Evolutionary conservation across 2,888 invertebrate genomes (phyloP).

Genomic region (Cheilosia impressa): DNA sequence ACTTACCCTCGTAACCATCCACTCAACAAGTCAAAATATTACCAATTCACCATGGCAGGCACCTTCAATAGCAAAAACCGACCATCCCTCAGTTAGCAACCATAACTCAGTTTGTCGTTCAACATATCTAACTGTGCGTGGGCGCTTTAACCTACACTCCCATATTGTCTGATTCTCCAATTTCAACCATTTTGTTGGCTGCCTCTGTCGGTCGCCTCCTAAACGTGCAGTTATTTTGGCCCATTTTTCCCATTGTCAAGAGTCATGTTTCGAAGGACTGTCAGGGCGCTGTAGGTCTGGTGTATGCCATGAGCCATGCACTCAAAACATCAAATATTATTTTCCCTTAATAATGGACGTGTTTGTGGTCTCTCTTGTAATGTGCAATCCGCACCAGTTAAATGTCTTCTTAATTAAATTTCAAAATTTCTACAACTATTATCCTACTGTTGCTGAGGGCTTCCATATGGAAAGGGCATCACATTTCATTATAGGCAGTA

Average conservation of each 20-base stretch:
- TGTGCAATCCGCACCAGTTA: constrained; percentile 7
- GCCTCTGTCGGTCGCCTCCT: not conserved
- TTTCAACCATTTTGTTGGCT: not conserved
- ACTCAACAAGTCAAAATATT: too few relatives aligned
- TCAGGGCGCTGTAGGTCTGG: not conserved
- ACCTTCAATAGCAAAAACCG: too few relatives aligned
- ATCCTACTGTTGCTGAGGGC: not conserved
- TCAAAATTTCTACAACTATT: constrained; percentile 19
- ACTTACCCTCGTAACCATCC: too few relatives aligned
- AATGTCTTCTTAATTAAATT: constrained; percentile 43
- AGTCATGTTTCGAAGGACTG: constrained; percentile 1
- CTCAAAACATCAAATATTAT: constrained; percentile 56
- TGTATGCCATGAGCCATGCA: constrained; percentile 41
- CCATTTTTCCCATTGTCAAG: constrained; percentile 12
- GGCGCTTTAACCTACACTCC: not conserved
- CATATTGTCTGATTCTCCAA: constrained; percentile 1
- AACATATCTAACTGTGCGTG: too few relatives aligned
- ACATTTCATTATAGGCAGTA: not conserved
- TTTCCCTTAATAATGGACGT: constrained; percentile 42
- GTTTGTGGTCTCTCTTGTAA: constrained; percentile 14
- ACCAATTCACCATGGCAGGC: too few relatives aligned
- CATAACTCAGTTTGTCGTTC: too few relatives aligned
- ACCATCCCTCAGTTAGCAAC: too few relatives aligned
- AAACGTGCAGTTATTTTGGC: constrained; percentile 23
- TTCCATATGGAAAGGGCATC: not conserved